Conservation (phyloP, 2,888 invertebrate genomes). For the Macrophya alboannulata region DNA sequence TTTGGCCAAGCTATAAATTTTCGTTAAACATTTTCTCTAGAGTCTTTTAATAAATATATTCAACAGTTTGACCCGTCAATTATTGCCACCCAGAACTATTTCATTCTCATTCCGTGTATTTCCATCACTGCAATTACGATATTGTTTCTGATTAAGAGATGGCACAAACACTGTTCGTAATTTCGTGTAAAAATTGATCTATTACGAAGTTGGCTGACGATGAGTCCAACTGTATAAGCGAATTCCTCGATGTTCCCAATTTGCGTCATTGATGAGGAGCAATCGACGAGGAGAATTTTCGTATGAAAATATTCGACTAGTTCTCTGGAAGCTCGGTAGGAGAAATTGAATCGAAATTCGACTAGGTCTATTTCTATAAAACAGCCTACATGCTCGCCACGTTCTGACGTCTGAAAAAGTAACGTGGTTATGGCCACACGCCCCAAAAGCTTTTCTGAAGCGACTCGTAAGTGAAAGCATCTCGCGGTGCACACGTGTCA, state of each 20-base stretch:
- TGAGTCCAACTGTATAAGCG: background rate
- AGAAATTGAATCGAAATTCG: conserved; percentile 21
- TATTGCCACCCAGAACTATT: background rate
- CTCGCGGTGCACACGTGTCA: conserved; percentile 49
- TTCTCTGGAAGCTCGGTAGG: background rate
- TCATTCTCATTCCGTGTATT: background rate
- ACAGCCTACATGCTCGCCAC: conserved; percentile 28
- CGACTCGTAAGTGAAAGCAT: conserved; percentile 52
- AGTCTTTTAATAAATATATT: conserved; percentile 23
- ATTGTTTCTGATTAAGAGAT: background rate
- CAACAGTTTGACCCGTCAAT: conserved; percentile 13
- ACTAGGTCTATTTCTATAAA: conserved; percentile 35
- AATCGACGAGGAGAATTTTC: background rate
- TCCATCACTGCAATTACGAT: conserved; percentile 1
- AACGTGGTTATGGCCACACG: conserved; percentile 44
- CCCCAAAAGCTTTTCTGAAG: conserved; percentile 47
- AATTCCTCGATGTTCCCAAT: background rate
- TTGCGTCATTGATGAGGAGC: background rate
- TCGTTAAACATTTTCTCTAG: background rate
- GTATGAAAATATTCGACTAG: background rate
- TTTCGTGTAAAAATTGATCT: background rate
- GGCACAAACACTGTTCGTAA: background rate
- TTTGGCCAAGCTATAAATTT: conserved; percentile 5
- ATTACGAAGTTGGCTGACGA: background rate
- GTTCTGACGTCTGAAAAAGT: conserved; percentile 36